Conservation (phyloP, 2,113 vertebrate genomes). For the Orycteropus afer region DNA sequence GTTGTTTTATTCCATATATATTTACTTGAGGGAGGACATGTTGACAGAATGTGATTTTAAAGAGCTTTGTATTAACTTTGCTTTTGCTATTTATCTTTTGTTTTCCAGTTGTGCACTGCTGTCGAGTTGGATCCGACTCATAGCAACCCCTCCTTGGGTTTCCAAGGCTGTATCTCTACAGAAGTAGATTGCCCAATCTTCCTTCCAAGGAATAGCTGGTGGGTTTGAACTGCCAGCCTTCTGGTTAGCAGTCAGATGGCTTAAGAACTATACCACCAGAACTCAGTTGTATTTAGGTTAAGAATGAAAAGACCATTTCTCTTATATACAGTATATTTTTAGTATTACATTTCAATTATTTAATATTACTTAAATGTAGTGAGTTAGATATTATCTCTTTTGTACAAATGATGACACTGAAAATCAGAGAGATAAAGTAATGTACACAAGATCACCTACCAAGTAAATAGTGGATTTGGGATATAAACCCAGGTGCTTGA, state of each 20-base stretch:
- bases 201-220: too few species aligned
- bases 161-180: too few species aligned
- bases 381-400: neutral
- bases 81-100: constrained; percentile 26
- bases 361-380: neutral
- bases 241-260: too few species aligned
- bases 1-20: neutral
- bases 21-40: neutral
- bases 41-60: neutral
- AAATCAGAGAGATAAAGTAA: neutral
- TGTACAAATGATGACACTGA: neutral
- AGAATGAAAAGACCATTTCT: constrained; percentile 6
- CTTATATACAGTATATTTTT: neutral
- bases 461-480: neutral
- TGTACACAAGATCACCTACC: neutral
- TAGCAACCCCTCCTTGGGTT: too few species aligned
- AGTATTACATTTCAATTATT: neutral
- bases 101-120: too few species aligned
- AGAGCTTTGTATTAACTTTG: neutral
- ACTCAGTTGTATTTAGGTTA: neutral
- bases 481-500: neutral
- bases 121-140: too few species aligned
- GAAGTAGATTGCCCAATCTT: too few species aligned
- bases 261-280: too few species aligned
- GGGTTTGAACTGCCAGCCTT: too few species aligned